Conservation (phyloP, 2,888 invertebrate genomes). For the Anorthoa munda region DNA sequence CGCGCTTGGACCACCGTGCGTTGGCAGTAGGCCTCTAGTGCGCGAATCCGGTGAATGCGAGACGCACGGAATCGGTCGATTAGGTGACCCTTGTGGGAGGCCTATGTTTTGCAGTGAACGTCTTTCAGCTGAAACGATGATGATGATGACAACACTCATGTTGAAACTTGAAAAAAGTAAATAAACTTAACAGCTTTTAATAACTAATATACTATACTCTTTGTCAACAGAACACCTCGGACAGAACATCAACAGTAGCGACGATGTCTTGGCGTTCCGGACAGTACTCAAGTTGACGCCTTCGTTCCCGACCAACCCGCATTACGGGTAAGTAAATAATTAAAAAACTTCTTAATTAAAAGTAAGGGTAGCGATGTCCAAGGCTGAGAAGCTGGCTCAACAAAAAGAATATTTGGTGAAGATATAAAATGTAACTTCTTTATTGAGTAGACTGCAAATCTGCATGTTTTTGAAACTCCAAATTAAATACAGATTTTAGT, state of each 20-base stretch:
- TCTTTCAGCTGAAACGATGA: too few relatives aligned
- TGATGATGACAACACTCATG: too few relatives aligned
- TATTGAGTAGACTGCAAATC: too few relatives aligned
- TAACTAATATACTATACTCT: not conserved
- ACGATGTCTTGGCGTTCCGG: constrained; percentile 93
- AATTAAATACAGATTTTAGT: not conserved
- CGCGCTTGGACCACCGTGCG: too few relatives aligned
- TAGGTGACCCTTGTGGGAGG: too few relatives aligned
- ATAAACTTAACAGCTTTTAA: not conserved
- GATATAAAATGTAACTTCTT: too few relatives aligned
- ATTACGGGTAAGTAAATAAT: constrained; percentile 92
- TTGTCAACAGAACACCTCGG: constrained; percentile 93
- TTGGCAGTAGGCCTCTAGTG: too few relatives aligned
- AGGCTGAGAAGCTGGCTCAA: not conserved
- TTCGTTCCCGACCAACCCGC: constrained; percentile 94
- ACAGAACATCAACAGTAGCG: constrained; percentile 90
- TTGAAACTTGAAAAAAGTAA: not conserved
- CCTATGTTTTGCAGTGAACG: too few relatives aligned
- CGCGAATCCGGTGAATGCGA: too few relatives aligned
- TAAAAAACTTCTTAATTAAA: not conserved
- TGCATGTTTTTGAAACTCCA: too few relatives aligned
- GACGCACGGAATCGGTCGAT: too few relatives aligned
- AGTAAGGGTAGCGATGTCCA: not conserved
- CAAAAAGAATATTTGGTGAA: not conserved
- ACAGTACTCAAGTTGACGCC: constrained; percentile 95